Conservation (phyloP, 30 jellyfish, hydroid and myxozoan species). For the Chrysaora quinquecirrha region DNA sequence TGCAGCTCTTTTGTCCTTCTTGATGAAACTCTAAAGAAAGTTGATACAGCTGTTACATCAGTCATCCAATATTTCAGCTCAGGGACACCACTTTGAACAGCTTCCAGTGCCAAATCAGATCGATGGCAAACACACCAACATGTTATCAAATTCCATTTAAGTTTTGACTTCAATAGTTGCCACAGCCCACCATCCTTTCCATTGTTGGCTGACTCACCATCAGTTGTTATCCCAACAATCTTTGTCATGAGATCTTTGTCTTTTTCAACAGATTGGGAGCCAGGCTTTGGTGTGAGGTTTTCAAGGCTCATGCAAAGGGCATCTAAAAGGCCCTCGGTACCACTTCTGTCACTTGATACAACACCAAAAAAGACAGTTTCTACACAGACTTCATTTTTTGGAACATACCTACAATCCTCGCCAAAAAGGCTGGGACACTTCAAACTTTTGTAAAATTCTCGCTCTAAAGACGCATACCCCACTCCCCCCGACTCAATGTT, state of each 20-base stretch:
- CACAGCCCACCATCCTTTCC: conserved; percentile 4
- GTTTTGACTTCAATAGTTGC: conserved; percentile 12
- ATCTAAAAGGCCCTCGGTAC: conserved; percentile 49
- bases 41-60: neutral
- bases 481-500: too few species aligned
- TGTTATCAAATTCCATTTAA: conserved; percentile 2
- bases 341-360: conserved; percentile 22
- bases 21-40: neutral
- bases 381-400: conserved; percentile 6
- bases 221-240: conserved; percentile 12
- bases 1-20: neutral
- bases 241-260: neutral
- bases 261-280: neutral
- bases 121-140: conserved; percentile 17
- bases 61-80: conserved; percentile 23
- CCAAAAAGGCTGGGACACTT: too few species aligned
- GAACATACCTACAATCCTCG: too few species aligned
- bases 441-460: too few species aligned
- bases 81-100: conserved; percentile 8
- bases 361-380: conserved; percentile 29
- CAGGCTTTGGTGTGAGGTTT: conserved; percentile 19
- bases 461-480: too few species aligned
- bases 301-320: conserved; percentile 24
- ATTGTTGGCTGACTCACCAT: neutral
- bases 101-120: conserved; percentile 19